phyloP scores from a whole-genome alignment of 2,113 vertebrate genomes.

The Penelope pileata region DNA sequence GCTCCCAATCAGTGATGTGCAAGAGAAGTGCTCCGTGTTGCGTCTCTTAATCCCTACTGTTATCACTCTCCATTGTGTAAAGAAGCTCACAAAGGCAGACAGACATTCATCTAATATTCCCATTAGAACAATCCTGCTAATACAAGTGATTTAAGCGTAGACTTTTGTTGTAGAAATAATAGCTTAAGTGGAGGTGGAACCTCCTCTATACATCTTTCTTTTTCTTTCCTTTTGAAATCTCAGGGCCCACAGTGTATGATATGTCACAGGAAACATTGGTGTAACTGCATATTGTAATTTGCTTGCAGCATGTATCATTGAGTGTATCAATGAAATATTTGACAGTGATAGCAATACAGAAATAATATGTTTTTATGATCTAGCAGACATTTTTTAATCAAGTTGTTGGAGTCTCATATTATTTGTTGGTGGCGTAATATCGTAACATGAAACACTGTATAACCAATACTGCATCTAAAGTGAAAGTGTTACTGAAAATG shows the following conservation, averaged over 20 bases:
- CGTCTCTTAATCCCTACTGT: not conserved
- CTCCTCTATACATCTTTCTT: conserved; percentile 38
- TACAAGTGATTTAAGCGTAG: conserved; percentile 44
- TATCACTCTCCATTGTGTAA: not conserved
- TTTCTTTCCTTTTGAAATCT: conserved; percentile 49
- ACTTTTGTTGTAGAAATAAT: conserved; percentile 70
- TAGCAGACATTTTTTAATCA: conserved; percentile 36
- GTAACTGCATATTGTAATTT: conserved; percentile 70
- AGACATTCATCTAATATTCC: conserved; percentile 55
- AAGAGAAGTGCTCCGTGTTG: not conserved
- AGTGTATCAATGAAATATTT: conserved; percentile 44
- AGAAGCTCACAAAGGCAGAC: not conserved
- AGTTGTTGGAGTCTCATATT: not conserved
- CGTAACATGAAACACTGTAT: not conserved
- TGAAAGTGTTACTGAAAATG: conserved; percentile 14
- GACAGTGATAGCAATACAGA: conserved; percentile 43
- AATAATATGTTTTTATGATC: conserved; percentile 47
- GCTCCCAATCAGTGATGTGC: not conserved
- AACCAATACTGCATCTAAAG: not conserved
- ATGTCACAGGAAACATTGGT: conserved; percentile 34
- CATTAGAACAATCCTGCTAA: conserved; percentile 65
- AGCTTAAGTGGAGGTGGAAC: conserved; percentile 65
- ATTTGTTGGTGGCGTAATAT: conserved; percentile 36
- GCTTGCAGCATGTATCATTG: not conserved
- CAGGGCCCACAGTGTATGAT: conserved; percentile 19